Evolutionary conservation across 1,140 invertebrate species (phyloP), one percentile per base, ranked within the genome.

Genomic region (Drosophila ogumai): DNA sequence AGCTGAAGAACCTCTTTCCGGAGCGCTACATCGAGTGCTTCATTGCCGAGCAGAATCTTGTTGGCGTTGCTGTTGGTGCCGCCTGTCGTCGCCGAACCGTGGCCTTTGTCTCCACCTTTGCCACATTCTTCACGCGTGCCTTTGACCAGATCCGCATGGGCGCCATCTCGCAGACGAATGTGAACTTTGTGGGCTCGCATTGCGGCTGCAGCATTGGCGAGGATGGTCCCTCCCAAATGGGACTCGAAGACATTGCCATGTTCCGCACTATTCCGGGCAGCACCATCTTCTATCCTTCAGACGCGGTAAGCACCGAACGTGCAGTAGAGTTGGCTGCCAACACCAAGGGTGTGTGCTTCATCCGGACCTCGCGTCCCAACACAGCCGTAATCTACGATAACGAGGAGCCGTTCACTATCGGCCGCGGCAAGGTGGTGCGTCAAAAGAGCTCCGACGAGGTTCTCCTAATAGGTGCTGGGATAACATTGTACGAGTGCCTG

Each of bases 151-250:
- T 99, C 82, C 96, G 99, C 68, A 99, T 99, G 99, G 99, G 97
- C 47, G 99, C 99, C 17, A 99, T 99, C 86, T 99, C 98, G 36
- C 98, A 99, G 94, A 97, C 97, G 1, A 99, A 99, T 93, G 96
- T 98, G 2, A 99, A 99, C 93, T 98, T 99, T 92, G 97, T 95
- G 54, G 96, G 96, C 15, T 99, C 99, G 9, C 99, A 99, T 93
- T 98, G 97, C 93, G 99, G 99, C 60, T 96, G 99, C 31, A 99
- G 98, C 79, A 97, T 97, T 91, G 98, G 98, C 54, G 98, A 99
- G 93, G 99, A 99, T 94, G 99, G 99, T 6, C 99, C 99, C n/a
- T 99, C 97, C 54, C 99, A 99, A 94, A 99, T 99, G 99, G 99
- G 97, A 46, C 94, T 99, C 1, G 99, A 99, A 94, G 99, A 99